Evolutionary conservation across 1,140 invertebrate genomes (phyloP), one percentile per base, ranked within the genome.

Genomic region (Ceratina calcarata): DNA sequence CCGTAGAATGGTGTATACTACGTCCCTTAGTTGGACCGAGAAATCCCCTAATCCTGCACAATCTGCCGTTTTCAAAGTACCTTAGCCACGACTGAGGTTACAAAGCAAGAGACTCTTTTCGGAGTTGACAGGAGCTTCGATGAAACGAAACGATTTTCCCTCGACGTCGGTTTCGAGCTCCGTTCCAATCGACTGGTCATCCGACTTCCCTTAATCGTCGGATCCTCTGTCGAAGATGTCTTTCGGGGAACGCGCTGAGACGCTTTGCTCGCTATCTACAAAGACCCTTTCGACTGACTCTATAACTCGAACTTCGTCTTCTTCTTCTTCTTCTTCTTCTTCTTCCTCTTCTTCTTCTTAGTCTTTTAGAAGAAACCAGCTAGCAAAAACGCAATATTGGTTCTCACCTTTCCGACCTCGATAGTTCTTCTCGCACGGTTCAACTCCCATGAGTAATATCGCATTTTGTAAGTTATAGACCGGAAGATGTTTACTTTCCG

Each of bases 211-310:
- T 12, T 68, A 68, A 68, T 68, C 22, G 49, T 13, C 0, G 12
- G 49, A 68, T 68, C 51, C 22, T 18, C 45, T 24, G 1, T 24
- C 22, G 49, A 68, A 53, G 20, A 6, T 27, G 49, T 49, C 37
- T 45, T 51, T 18, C 68, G 32, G 69, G 49, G 70, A 81, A 81
- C 65, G 65, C 67, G 58, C 13, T 32, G 55, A 37, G 51, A 67
- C 22, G 16, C 10, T n/a, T 27, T 53, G 10, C 22, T 53, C 49
- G 49, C 64, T 45, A 45, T 49, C 61, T 24, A 15, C 32, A 80
- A 61, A 76, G 20, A 15, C 15, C 16, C 68, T 68, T 76, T 18
- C 57, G 22, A 2, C 20, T 18, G 49, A 4, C 16, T 68, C 6
- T 12, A 68, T 22, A n/a, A 68, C 66, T 18, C 22, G 22, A 27